A percentile compares a stretch with the other conserved stretches of the same genome.
Evolutionary conservation across 2,797 vertebrate species (phyloP).

Genomic region (Falco novaeseelandiae): DNA sequence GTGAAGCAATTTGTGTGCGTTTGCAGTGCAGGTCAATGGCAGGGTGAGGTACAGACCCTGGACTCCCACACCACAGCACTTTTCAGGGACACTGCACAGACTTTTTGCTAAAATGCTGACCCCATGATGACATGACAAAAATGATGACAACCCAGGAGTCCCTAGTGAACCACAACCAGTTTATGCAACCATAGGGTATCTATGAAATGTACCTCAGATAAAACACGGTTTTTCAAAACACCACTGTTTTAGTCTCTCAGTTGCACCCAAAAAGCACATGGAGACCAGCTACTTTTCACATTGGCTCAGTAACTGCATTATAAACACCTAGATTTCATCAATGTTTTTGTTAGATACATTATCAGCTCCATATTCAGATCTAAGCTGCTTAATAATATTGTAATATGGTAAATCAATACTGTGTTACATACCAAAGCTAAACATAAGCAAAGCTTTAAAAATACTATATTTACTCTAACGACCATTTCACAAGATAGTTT

Average conservation of each 20-base stretch:
- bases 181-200: not conserved
- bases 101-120: not conserved
- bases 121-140: too few species aligned
- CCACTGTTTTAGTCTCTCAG: not conserved
- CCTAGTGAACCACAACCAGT: not conserved
- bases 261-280: not conserved
- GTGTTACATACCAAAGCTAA: not conserved
- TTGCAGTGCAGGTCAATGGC: not conserved
- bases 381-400: not conserved
- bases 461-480: not conserved
- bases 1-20: not conserved
- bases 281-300: not conserved
- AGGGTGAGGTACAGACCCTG: not conserved
- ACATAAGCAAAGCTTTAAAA: not conserved
- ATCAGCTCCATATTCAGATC: not conserved
- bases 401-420: rapidly evolving
- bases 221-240: not conserved
- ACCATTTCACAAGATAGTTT: not conserved
- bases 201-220: not conserved
- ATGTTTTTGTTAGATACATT: not conserved
- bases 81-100: not conserved
- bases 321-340: not conserved
- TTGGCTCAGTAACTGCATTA: not conserved
- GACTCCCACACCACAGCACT: not conserved
- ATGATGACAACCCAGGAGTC: not conserved